Evolutionary conservation across 2,797 vertebrate species (phyloP), one percentile per base, ranked within the genome.

Genomic region (Dicrostonyx torquatus): DNA sequence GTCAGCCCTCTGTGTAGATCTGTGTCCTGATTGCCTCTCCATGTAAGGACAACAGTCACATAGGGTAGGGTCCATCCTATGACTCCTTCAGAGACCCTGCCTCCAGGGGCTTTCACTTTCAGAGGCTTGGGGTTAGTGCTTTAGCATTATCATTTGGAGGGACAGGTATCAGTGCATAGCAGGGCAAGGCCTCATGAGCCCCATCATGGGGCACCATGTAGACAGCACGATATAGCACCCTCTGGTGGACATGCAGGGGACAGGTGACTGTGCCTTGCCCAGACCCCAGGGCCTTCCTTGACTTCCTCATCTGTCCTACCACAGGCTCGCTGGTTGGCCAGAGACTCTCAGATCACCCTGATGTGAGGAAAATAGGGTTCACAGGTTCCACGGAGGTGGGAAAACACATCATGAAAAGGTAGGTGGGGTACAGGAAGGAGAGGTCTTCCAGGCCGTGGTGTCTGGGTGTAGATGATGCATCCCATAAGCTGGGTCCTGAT

Each of bases 321-420:
- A 8, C 80, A 99, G 99, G 99, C 1, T 97, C 98, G 11, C 92
- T 98, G 96, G 98, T 98, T n/a, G 99, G 99, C 72, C 99, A 99
- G 97, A 98, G 98, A 37, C 95, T 99, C 79, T 99, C 98, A 0
- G 99, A 99, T 94, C 99, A 99, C 77, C 99, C 99, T 0, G 99
- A 99, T 0, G 98, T 99, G 22, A 98, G 99, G 50, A 99, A 99
- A 97, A 97, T 99, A 31, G 99, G 99, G 62, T 99, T 99, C 97
- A 99, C 99, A 0, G 99, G 99, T 50, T 99, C 99, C 90, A 99
- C 99, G 0, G 98, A 98, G 89, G 98, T 99, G 0, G 99, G 99
- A 7, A 99, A 99, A 97, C 99, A 99, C 73, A 99, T 99, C 97
- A 99, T 99, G 99, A 99, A 99, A 95, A 99, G 99, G 99, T 99